phyloP scores from a whole-genome alignment of 2,113 vertebrate genomes.

The Tursiops truncatus region DNA sequence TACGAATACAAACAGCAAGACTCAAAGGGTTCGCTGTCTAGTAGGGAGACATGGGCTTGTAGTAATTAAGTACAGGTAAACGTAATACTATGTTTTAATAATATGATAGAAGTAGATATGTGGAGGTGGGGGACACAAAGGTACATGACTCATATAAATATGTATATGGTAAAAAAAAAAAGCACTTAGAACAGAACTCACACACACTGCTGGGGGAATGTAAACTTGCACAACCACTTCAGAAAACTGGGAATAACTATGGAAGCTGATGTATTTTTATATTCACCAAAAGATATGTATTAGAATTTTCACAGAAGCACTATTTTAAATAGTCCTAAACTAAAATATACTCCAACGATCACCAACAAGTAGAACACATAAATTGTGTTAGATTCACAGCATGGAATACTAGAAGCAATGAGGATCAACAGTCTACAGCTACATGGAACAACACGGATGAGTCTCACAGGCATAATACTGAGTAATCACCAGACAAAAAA shows the following conservation, averaged over 20 bases:
- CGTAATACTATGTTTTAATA: background rate
- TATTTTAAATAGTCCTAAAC: background rate
- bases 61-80: background rate
- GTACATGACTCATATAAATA: background rate
- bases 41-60: background rate
- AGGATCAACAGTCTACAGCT: background rate
- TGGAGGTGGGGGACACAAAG: background rate
- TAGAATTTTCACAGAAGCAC: background rate
- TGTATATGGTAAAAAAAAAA: background rate
- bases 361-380: background rate
- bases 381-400: background rate
- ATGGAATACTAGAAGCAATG: background rate
- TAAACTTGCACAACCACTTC: background rate
- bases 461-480: background rate
- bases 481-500: background rate
- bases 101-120: background rate
- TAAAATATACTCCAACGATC: background rate
- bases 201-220: background rate
- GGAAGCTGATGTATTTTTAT: background rate
- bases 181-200: background rate
- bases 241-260: background rate
- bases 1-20: background rate
- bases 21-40: background rate
- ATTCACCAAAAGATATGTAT: background rate
- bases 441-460: background rate